phyloP scores from a whole-genome alignment of 2,888 invertebrate species.

The Hypsopygia costalis region DNA sequence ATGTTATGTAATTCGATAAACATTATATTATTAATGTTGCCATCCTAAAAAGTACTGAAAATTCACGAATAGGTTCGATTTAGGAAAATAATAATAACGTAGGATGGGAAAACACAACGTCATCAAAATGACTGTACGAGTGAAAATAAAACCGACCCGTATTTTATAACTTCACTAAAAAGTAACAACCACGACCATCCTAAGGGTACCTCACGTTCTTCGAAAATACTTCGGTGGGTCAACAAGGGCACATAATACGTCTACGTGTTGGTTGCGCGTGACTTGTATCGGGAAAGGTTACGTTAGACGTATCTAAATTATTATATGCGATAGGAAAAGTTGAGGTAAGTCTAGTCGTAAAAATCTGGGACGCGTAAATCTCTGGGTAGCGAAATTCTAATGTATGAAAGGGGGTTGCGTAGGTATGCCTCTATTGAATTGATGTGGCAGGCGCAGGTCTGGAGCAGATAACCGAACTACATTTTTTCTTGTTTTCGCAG shows the following conservation, averaged over 20 bases:
- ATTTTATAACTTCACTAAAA: slow-evolving; percentile 53
- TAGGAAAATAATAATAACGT: too few species aligned
- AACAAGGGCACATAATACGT: slow-evolving; percentile 25
- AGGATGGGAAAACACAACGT: not conserved
- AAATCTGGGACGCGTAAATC: not conserved
- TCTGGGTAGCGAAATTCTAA: not conserved
- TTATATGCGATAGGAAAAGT: slow-evolving; percentile 16
- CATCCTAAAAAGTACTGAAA: too few species aligned
- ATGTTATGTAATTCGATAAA: too few species aligned
- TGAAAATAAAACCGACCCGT: slow-evolving; percentile 40
- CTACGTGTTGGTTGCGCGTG: slow-evolving; percentile 23
- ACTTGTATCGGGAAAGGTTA: slow-evolving; percentile 19
- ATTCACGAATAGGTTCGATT: too few species aligned
- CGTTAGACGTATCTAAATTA: slow-evolving; percentile 3
- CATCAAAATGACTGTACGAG: slow-evolving; percentile 18
- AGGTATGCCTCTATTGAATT: too few species aligned
- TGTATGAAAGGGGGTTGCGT: too few species aligned
- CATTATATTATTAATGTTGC: too few species aligned
- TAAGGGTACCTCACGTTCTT: slow-evolving; percentile 33
- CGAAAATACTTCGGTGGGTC: slow-evolving; percentile 35
- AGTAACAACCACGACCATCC: slow-evolving; percentile 35
- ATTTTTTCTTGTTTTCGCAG: too few species aligned
- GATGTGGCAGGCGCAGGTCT: too few species aligned
- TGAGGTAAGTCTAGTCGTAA: slow-evolving; percentile 2
- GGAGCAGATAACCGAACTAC: too few species aligned